phyloP scores from a whole-genome alignment of 2,113 vertebrate species.

The Rana temporaria region DNA sequence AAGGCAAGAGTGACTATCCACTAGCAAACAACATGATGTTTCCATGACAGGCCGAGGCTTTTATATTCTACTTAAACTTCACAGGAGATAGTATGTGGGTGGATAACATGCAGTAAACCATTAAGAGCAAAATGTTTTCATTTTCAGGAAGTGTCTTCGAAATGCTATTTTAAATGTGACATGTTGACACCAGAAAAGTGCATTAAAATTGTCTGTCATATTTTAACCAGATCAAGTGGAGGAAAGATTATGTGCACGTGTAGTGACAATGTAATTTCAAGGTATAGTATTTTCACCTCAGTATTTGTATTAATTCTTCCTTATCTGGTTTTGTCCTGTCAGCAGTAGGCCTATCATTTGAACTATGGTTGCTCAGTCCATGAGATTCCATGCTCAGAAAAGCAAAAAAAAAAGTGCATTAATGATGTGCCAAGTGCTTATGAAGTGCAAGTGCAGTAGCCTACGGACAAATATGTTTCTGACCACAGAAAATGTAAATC shows the following conservation, averaged over 20 bases:
- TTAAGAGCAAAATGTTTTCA: constrained; percentile 32
- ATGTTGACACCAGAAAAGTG: constrained; percentile 23
- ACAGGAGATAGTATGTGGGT: constrained; percentile 10
- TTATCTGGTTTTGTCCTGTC: not conserved
- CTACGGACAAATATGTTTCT: too few relatives aligned
- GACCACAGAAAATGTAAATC: too few relatives aligned
- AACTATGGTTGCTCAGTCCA: not conserved
- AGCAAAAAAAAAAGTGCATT: too few relatives aligned
- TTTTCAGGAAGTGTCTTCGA: constrained; percentile 17
- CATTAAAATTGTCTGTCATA: constrained; percentile 22
- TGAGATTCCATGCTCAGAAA: too few relatives aligned
- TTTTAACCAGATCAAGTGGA: constrained; percentile 1
- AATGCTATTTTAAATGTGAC: constrained; percentile 27
- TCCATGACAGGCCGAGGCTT: not conserved
- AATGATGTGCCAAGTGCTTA: too few relatives aligned
- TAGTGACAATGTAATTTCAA: constrained; percentile 10
- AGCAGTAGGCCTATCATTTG: not conserved
- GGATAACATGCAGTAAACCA: constrained; percentile 18
- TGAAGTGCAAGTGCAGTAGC: too few relatives aligned
- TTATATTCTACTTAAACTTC: not conserved
- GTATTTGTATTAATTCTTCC: not conserved
- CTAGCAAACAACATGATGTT: not conserved
- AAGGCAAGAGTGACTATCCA: not conserved
- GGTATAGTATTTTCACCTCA: not conserved
- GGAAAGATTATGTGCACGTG: not conserved